A percentile compares a stretch with the other conserved stretches of the same genome.
Evolutionary conservation across 2,888 invertebrate genomes (phyloP).

Genomic region (Diarsia rubi): DNA sequence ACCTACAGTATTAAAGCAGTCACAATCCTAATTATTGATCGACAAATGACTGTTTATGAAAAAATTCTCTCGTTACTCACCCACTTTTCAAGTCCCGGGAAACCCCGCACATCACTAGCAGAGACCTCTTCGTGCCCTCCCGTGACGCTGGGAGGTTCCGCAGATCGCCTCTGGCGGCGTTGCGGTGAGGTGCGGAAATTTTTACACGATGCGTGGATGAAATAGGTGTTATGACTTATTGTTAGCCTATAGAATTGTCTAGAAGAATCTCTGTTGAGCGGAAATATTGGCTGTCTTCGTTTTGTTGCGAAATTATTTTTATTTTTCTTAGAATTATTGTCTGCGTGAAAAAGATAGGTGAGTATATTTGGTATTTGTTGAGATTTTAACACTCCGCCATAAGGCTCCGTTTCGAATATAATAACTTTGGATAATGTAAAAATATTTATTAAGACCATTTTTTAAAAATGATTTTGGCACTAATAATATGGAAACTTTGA

Average conservation of each 20-base stretch:
- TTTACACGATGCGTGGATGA: slow-evolving; percentile 57
- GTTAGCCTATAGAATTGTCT: slow-evolving; percentile 47
- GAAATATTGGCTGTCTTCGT: background rate
- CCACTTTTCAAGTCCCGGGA: slow-evolving; percentile 1
- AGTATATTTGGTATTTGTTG: background rate
- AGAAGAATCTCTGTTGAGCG: slow-evolving; percentile 31
- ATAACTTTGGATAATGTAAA: background rate
- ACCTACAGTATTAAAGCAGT: background rate
- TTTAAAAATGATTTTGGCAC: background rate
- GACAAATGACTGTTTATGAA: background rate
- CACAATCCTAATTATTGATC: background rate
- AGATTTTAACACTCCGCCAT: background rate
- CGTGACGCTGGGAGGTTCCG: slow-evolving; percentile 64
- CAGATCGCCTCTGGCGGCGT: slow-evolving; percentile 62
- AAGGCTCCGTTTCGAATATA: background rate
- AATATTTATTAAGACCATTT: background rate
- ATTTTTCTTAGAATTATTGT: background rate
- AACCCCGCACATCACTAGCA: slow-evolving; percentile 47
- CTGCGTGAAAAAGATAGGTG: background rate
- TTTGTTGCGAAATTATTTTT: background rate
- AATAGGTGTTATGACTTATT: slow-evolving; percentile 65
- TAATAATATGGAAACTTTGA: background rate
- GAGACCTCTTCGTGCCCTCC: slow-evolving; percentile 59
- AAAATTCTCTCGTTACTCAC: too few relatives aligned
- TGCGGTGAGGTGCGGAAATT: slow-evolving; percentile 57